Conservation (phyloP, 2,797 vertebrate species). For the Sebastolobus altivelis region DNA sequence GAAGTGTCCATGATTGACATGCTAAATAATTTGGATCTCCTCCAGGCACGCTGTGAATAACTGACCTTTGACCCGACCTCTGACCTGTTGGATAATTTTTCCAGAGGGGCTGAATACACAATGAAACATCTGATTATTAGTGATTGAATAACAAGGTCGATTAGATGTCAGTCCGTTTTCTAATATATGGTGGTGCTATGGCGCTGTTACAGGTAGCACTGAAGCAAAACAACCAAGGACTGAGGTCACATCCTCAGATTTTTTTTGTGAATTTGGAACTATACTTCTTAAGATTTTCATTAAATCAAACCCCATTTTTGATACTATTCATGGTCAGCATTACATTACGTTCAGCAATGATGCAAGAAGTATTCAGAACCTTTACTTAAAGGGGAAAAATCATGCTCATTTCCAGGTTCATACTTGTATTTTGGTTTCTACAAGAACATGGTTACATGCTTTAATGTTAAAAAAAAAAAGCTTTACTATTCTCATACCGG, state of each 20-base stretch:
- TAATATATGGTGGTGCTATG: background rate
- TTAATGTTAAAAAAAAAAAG: no score
- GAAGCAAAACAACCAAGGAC: background rate
- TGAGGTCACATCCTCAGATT: background rate
- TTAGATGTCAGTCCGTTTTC: background rate
- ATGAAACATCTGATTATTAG: constrained; percentile 26
- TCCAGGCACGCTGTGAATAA: background rate
- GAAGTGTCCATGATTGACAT: constrained; percentile 6
- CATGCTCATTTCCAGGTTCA: no score
- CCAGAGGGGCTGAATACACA: constrained; percentile 3
- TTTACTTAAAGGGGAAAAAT: no score
- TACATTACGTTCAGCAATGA: background rate
- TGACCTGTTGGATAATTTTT: constrained; percentile 23
- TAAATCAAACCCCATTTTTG: background rate
- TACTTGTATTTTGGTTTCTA: no score
- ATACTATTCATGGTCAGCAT: background rate
- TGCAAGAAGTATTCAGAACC: no score
- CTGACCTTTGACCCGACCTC: constrained; percentile 36
- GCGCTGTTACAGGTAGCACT: background rate
- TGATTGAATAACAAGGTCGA: constrained; percentile 19
- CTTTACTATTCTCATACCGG: no score
- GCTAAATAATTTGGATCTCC: constrained; percentile 19
- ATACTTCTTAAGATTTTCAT: background rate
- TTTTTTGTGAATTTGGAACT: background rate
- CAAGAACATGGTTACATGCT: no score